Base-by-base conservation (phyloP, 2,113 vertebrate species). In the Machaerirhynchus nigripectus region DNA sequence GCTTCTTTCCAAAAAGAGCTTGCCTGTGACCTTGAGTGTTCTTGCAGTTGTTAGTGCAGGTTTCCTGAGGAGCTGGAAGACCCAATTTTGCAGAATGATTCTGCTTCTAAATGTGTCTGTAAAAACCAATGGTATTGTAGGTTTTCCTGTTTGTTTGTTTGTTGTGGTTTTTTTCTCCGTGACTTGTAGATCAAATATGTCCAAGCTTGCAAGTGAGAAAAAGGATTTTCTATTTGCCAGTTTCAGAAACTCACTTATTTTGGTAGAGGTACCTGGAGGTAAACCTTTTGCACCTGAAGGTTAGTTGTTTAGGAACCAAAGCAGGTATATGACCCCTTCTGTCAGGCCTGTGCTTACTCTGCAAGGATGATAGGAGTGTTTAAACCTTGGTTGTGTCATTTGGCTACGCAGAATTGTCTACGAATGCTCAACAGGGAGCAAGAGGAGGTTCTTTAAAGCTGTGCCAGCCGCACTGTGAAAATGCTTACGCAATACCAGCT, bases 1-100 rank as follows among this genome's bases (percentile, higher is more conserved):
- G n/a, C 76, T 90, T 65, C 50, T 37, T 27, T 86, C 55, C 60
- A 63, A 9, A 88, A 78, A 59, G 33, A 93, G 33, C 35, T 80
- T 91, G 61, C 22, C 24, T 92, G n/a, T 95, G 93, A 92, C 93
- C 92, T 96, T 95, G 91, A 78, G 44, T 64, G 73, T 84, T 95
- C 73, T 78, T 92, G 91, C 2, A 3, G 64, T 92, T 74, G 26
- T 90, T 95, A 70, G 68, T 89, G 68, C 35, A 70, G 56, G 76
- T 81, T 95, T 93, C 47, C 47, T 59, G 47, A 78, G 64, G 68
- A 92, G 47, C 68, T 77, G 33, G 19, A 81, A 88, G 68, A 95
- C 39, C 7, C 56, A 40, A 9, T 88, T 86, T 74, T 90, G 86
- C 42, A 80, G 50, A 33, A 37, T 63, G 44, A 74, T n/a, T 86